A percentile compares a stretch with the other conserved stretches of the same genome.
phyloP scores from a whole-genome alignment of 2,113 vertebrate genomes.

The Rhegmatorhina hoffmannsi region DNA sequence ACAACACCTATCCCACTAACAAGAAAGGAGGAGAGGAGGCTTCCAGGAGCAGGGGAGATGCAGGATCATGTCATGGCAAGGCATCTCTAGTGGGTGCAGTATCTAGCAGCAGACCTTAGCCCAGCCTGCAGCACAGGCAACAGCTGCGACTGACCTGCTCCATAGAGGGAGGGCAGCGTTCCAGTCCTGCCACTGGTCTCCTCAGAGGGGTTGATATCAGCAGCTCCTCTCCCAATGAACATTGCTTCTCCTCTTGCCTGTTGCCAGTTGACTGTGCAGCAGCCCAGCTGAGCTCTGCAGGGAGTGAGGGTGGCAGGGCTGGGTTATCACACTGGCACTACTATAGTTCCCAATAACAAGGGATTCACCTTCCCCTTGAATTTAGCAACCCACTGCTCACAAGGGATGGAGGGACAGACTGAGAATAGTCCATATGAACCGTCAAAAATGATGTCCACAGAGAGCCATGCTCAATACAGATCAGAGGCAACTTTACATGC shows the following conservation, averaged over 20 bases:
- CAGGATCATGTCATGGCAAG: background rate
- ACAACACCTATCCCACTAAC: background rate
- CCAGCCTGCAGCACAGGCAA: background rate
- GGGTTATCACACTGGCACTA: background rate
- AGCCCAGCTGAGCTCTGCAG: fast-evolving
- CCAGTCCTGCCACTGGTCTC: background rate
- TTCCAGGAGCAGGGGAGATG: background rate
- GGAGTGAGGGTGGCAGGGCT: background rate
- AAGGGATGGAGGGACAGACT: fast-evolving
- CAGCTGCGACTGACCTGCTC: background rate
- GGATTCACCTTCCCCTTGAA: background rate
- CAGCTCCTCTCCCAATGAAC: fast-evolving
- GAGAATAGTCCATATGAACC: background rate
- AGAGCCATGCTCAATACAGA: background rate
- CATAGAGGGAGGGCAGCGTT: background rate
- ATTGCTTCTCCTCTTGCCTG: background rate
- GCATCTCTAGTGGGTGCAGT: background rate
- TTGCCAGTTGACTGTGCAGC: fast-evolving
- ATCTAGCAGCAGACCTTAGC: background rate
- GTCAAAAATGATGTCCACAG: background rate
- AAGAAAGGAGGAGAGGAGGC: background rate
- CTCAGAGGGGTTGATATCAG: background rate
- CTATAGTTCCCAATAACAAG: fast-evolving
- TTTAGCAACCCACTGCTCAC: background rate
- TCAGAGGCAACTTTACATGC: background rate